A percentile compares a stretch with the other conserved stretches of the same genome.
These are phyloP conservation scores for Hyphantria cunea DNA, from an alignment of 1,140 invertebrate species.

Conservation along the genomic window DNA sequence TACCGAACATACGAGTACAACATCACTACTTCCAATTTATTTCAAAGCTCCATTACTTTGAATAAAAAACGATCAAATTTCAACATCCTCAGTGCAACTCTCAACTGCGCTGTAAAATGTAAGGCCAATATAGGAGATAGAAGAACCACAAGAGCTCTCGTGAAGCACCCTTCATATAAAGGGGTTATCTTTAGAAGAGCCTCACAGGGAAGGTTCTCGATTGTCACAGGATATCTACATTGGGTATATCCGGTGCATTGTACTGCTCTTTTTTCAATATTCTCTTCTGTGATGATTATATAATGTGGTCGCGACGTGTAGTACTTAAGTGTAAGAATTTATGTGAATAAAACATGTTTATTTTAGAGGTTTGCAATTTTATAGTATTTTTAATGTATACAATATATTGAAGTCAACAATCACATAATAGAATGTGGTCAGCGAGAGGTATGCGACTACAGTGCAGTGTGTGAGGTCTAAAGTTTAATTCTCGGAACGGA, in stretches of 20 bases:
- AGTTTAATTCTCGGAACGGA: too few species aligned
- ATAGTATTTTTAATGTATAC: too few species aligned
- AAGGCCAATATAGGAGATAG: slow-evolving; percentile 14
- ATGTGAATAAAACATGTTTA: too few species aligned
- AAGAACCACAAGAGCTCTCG: slow-evolving; percentile 12
- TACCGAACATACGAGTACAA: too few species aligned
- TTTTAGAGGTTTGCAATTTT: too few species aligned
- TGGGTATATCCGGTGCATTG: neutral
- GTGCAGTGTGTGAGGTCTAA: too few species aligned
- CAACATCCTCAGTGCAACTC: neutral
- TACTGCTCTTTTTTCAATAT: neutral
- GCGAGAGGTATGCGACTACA: too few species aligned
- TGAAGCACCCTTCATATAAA: slow-evolving; percentile 30
- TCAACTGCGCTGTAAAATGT: slow-evolving; percentile 7
- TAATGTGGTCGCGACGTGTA: neutral
- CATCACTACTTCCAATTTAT: too few species aligned
- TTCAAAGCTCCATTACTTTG: neutral
- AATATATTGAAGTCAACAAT: too few species aligned
- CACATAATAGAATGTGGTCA: too few species aligned
- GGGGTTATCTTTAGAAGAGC: slow-evolving; percentile 39
- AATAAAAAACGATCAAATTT: neutral
- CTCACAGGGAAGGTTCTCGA: slow-evolving; percentile 12
- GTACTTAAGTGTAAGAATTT: too few species aligned
- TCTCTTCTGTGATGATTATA: too few species aligned
- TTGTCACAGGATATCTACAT: slow-evolving; percentile 26